phyloP scores from a whole-genome alignment of 2,888 invertebrate genomes.

The Acrocyrtus sp. region DNA sequence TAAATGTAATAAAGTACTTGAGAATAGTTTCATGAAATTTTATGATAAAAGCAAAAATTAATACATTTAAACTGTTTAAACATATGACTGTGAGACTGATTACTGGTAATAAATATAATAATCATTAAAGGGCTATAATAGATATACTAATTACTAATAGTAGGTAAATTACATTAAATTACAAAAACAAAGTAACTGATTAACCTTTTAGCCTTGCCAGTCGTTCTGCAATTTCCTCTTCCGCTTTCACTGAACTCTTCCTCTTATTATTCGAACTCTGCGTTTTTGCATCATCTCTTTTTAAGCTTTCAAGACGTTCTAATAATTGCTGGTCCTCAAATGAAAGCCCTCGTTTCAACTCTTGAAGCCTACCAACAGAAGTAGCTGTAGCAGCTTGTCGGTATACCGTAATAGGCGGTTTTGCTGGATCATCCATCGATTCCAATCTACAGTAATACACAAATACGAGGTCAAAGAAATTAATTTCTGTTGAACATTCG shows the following conservation, averaged over 20 bases:
- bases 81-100: no score
- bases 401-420: conserved; percentile 71
- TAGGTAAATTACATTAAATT: background rate
- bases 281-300: conserved; percentile 64
- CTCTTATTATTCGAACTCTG: background rate
- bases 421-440: conserved; percentile 70
- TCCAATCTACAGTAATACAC: conserved; percentile 67
- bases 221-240: conserved; percentile 65
- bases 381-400: conserved; percentile 65
- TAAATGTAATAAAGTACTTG: background rate
- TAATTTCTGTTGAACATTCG: no score
- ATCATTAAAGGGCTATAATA: background rate
- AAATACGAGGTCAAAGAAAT: conserved; percentile 35
- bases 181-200: conserved; percentile 67
- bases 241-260: conserved; percentile 65
- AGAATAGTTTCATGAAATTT: background rate
- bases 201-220: conserved; percentile 72
- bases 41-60: background rate
- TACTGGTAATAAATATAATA: no score
- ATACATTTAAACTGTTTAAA: no score
- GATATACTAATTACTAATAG: background rate
- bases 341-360: conserved; percentile 68
- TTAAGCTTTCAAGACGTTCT: conserved; percentile 76
- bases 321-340: conserved; percentile 73
- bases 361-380: conserved; percentile 65